Percentiles rank a stretch among this genome's conserved stretches.
Evolutionary conservation across 2,113 vertebrate species (phyloP).

Genomic region (Trogon surrucura): DNA sequence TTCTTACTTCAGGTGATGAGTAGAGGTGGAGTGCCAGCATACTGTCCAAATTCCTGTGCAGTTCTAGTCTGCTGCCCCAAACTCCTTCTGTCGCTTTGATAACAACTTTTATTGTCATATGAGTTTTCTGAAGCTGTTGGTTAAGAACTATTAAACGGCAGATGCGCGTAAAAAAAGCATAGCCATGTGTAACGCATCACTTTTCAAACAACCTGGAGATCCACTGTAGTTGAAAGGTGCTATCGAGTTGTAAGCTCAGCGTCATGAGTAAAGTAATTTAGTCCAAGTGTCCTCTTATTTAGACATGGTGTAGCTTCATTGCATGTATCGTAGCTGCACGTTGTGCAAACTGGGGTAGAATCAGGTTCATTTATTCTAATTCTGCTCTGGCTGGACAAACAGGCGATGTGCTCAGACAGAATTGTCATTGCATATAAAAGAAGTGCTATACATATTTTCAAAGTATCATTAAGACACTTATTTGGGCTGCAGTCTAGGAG

Average conservation of each 20-base stretch:
- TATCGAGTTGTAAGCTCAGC: neutral
- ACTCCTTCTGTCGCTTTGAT: neutral
- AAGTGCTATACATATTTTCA: slow-evolving; percentile 55
- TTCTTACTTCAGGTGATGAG: neutral
- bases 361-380: slow-evolving; percentile 32
- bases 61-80: neutral
- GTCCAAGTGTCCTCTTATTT: neutral
- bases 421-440: slow-evolving; percentile 36
- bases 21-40: neutral
- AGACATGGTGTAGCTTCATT: neutral
- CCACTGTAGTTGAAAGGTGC: neutral
- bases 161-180: neutral
- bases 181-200: neutral
- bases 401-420: slow-evolving; percentile 27
- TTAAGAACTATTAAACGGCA: neutral
- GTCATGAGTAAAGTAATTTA: neutral
- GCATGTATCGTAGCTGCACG: neutral
- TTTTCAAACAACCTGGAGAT: neutral
- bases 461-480: slow-evolving; percentile 55
- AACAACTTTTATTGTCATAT: neutral
- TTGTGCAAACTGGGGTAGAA: neutral
- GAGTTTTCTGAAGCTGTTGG: neutral
- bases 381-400: slow-evolving; percentile 55
- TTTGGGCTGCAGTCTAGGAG: slow-evolving; percentile 41
- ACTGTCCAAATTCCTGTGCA: neutral